Base-by-base conservation (phyloP, 2,888 invertebrate genomes). In the Graphium colonna region DNA sequence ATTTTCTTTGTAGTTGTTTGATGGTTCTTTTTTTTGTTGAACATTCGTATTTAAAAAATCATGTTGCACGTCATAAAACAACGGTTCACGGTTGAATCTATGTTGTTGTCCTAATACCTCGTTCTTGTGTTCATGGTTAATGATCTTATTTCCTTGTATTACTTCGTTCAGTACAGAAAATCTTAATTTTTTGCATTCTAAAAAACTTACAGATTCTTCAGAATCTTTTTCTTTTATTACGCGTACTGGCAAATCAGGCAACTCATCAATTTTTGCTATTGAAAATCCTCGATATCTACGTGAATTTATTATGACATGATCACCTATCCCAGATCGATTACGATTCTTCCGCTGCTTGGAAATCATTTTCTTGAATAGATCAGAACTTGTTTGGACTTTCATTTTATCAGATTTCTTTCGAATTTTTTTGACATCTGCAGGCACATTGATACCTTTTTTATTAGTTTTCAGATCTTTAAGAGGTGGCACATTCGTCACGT, bases 191-290 rank as follows among this genome's bases (percentile, higher is more conserved):
- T n/a, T n/a, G 5, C 73, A 73, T 41, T 68, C 64, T n/a, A 67
- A 31, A 40, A 65, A 42, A 60, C 65, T 70, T 18, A 60, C 68
- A 3, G 66, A 65, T 0, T 54, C 52, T n/a, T 52, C 48, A n/a
- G 13, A 9, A 21, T 56, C 45, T 47, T 54, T 39, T 17, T 43
- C 42, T 39, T 48, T 49, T 43, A 57, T 28, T 21, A 51, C 41
- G 48, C 59, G 48, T 1, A 18, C 58, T 10, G 60, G 18, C 15
- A 59, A 47, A 45, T 41, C 36, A 3, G 68, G 68, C 13, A 66
- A 50, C 9, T 60, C 53, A 5, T 53, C 55, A 36, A 65, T 55
- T n/a, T 60, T 55, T 2, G 64, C 61, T 5, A 60, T 44, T 17
- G 46, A 31, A 13, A 53, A 33, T 7, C 18, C 31, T 26, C 62